These are phyloP conservation scores for Harpalus rubripes DNA, from an alignment of 2,888 invertebrate species.

Conservation along the genomic window DNA sequence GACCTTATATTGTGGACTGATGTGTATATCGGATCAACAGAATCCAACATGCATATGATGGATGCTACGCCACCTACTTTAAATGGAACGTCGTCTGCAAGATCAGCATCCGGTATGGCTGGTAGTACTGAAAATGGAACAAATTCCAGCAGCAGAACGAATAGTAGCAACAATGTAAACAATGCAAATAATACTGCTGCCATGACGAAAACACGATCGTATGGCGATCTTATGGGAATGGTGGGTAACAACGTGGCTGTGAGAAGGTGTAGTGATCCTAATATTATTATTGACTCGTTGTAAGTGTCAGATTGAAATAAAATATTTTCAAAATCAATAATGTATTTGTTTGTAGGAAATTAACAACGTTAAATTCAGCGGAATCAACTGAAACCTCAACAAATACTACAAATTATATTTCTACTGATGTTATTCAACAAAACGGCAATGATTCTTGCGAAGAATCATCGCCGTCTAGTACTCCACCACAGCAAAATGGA, in stretches of 20 bases:
- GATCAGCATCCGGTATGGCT: background rate
- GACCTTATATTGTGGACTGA: conserved; percentile 91
- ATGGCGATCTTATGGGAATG: conserved; percentile 88
- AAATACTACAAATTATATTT: background rate
- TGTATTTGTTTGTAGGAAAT: conserved; percentile 37
- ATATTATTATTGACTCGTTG: conserved; percentile 87
- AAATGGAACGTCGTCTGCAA: background rate
- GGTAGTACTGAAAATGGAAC: conserved; percentile 63
- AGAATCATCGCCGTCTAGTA: conserved; percentile 17
- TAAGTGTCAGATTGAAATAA: conserved; percentile 74
- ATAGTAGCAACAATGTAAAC: conserved; percentile 71
- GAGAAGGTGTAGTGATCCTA: conserved; percentile 92
- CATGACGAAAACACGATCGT: conserved; percentile 91
- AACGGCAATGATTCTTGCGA: conserved; percentile 27
- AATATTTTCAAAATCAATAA: conserved; percentile 18
- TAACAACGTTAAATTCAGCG: conserved; percentile 13
- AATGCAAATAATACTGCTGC: conserved; percentile 77
- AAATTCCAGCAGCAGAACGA: conserved; percentile 73
- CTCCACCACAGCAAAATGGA: conserved; percentile 21
- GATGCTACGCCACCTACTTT: conserved; percentile 25
- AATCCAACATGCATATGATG: conserved; percentile 69
- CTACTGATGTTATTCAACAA: background rate
- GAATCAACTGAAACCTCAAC: conserved; percentile 19
- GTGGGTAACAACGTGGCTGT: conserved; percentile 79
- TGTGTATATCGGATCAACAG: conserved; percentile 85